Conservation (phyloP, 64 coral and sea anemone genomes). For the Dendrophyllia cribrosa region DNA sequence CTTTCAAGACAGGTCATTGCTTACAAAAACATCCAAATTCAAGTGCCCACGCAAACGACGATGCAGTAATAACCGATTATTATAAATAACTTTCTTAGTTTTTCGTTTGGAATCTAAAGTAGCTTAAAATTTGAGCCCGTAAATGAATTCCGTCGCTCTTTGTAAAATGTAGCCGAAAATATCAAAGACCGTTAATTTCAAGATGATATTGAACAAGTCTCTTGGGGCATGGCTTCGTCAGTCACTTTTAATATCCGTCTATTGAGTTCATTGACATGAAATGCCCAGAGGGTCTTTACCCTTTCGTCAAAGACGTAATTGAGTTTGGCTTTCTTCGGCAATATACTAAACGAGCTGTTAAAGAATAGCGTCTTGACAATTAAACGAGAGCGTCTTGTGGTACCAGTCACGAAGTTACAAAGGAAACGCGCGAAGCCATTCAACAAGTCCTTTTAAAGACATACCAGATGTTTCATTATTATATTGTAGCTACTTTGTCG, state of each 20-base stretch:
- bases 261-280: too few relatives aligned
- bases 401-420: not conserved
- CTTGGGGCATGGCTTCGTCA: not conserved
- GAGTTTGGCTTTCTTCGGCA: not conserved
- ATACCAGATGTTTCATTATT: not conserved
- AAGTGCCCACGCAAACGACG: not conserved
- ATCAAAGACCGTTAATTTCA: not conserved
- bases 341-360: conserved; percentile 17
- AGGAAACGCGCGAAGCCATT: not conserved
- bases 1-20: not conserved
- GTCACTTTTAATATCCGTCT: too few relatives aligned
- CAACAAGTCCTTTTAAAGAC: not conserved
- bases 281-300: not conserved
- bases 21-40: not conserved
- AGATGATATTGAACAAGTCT: not conserved
- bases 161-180: not conserved
- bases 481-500: not conserved
- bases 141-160: not conserved
- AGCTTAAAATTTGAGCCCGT: not conserved
- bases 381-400: not conserved
- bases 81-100: not conserved
- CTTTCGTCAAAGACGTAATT: not conserved
- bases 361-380: not conserved
- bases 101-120: not conserved
- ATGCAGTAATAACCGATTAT: not conserved